Conservation (phyloP, 2,797 vertebrate genomes). For the Eutrigla gurnardus region DNA sequence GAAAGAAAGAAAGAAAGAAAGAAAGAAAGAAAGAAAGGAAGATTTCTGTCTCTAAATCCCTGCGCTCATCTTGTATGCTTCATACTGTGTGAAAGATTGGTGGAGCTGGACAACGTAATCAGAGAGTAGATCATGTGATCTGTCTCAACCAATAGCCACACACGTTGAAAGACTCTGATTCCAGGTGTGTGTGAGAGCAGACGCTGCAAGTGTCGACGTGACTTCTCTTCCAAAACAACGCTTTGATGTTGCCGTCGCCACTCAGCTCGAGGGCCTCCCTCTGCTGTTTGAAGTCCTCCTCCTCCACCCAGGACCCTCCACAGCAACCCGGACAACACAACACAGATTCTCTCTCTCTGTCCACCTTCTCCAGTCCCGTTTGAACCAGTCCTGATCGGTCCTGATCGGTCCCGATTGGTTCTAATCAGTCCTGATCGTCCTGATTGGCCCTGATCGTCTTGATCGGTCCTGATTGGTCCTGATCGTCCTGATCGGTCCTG, state of each 20-base stretch:
- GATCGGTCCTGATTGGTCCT: no score
- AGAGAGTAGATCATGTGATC: conserved; percentile 24
- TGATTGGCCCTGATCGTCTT: no score
- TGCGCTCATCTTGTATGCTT: conserved; percentile 13
- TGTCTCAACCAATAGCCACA: conserved; percentile 19
- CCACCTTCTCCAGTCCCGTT: conserved; percentile 15
- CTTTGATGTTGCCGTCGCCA: conserved; percentile 28
- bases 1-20: conserved; percentile 27
- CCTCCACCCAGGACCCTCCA: not conserved
- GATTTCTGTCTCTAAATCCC: conserved; percentile 14
- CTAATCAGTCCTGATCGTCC: no score
- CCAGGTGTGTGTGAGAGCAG: conserved; percentile 25
- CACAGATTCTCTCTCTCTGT: conserved; percentile 19
- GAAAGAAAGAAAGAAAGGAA: conserved; percentile 27
- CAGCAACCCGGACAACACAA: conserved; percentile 29
- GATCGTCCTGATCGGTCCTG: no score
- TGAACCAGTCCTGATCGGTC: not conserved
- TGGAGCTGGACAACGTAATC: conserved; percentile 13
- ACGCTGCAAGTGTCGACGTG: conserved; percentile 20
- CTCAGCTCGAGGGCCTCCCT: conserved; percentile 25
- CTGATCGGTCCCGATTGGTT: no score
- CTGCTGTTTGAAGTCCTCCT: conserved; percentile 29
- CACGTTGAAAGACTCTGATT: conserved; percentile 27
- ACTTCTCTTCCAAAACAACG: conserved; percentile 47
- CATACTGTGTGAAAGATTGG: conserved; percentile 23